A percentile compares a stretch with the other conserved stretches of the same genome.
These are phyloP conservation scores for Apocheima hispidaria DNA, from an alignment of 2,888 invertebrate species.

Conservation along the genomic window DNA sequence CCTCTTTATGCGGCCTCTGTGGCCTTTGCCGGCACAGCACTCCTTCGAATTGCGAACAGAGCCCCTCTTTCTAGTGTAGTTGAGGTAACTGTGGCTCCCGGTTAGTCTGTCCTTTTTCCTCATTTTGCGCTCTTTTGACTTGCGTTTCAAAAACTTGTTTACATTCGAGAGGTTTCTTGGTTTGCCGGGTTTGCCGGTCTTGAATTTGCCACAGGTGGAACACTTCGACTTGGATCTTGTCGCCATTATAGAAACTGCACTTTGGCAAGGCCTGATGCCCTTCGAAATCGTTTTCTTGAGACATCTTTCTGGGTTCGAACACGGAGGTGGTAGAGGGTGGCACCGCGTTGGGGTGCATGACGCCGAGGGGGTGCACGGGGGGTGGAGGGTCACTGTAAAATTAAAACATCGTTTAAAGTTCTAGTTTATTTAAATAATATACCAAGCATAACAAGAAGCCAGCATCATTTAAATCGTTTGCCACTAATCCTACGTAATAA, in stretches of 20 bases:
- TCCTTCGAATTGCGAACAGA: constrained; percentile 43
- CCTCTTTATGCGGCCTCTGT: constrained; percentile 67
- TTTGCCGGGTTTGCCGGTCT: constrained; percentile 37
- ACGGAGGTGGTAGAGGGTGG: constrained; percentile 73
- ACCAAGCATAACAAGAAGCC: constrained; percentile 55
- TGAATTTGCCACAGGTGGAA: constrained; percentile 61
- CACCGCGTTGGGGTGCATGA: constrained; percentile 73
- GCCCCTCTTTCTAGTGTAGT: constrained; percentile 61
- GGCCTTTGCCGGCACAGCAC: constrained; percentile 74
- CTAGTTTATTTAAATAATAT: not conserved
- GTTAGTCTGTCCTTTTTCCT: constrained; percentile 60
- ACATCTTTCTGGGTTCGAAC: constrained; percentile 71
- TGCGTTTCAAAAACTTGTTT: constrained; percentile 64
- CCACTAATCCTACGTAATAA: constrained; percentile 58
- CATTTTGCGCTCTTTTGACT: constrained; percentile 65
- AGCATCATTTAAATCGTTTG: constrained; percentile 57
- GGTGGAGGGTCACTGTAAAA: constrained; percentile 54
- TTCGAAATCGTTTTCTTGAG: constrained; percentile 65
- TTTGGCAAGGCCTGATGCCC: constrained; percentile 66
- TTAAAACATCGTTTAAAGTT: constrained; percentile 1
- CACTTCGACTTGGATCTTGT: constrained; percentile 67
- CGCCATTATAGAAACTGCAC: constrained; percentile 75
- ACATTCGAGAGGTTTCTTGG: constrained; percentile 49
- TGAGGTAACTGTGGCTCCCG: constrained; percentile 60
- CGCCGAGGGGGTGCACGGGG: constrained; percentile 75